phyloP scores from a whole-genome alignment of 2,888 invertebrate genomes.

The Caenorhabditis sp. region DNA sequence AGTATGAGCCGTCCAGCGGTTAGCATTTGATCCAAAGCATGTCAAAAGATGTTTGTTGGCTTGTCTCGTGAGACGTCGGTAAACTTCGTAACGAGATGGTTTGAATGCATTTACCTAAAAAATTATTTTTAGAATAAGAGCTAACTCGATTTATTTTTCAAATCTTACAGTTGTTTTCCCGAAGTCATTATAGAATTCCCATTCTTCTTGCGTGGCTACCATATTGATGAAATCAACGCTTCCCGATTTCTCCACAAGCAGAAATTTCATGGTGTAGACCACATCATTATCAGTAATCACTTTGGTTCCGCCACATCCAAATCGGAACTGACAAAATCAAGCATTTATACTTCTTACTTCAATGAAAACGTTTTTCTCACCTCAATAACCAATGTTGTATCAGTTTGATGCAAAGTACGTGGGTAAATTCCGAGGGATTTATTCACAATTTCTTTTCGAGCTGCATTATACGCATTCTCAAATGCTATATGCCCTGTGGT shows the following conservation, averaged over 20 bases:
- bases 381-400: conserved; percentile 33
- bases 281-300: conserved; percentile 13
- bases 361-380: neutral
- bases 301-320: conserved; percentile 39
- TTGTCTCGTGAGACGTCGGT: conserved; percentile 40
- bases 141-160: no score
- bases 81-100: conserved; percentile 41
- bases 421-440: conserved; percentile 56
- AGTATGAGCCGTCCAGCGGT: conserved; percentile 32
- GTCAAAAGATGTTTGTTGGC: conserved; percentile 48
- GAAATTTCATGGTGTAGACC: conserved; percentile 39
- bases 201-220: conserved; percentile 39
- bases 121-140: no score
- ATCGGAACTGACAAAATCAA: conserved; percentile 40
- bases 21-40: conserved; percentile 29
- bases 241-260: conserved; percentile 50
- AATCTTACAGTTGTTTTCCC: conserved; percentile 24
- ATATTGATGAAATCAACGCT: conserved; percentile 56
- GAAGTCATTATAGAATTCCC: conserved; percentile 21
- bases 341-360: neutral
- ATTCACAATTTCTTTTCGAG: conserved; percentile 46
- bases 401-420: neutral
- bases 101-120: conserved; percentile 39
- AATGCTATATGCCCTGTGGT: conserved; percentile 23
- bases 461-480: conserved; percentile 26